Percentiles rank a stretch among this genome's conserved stretches.
Conservation (phyloP, 2,888 invertebrate species). For the Tipula confusa region DNA sequence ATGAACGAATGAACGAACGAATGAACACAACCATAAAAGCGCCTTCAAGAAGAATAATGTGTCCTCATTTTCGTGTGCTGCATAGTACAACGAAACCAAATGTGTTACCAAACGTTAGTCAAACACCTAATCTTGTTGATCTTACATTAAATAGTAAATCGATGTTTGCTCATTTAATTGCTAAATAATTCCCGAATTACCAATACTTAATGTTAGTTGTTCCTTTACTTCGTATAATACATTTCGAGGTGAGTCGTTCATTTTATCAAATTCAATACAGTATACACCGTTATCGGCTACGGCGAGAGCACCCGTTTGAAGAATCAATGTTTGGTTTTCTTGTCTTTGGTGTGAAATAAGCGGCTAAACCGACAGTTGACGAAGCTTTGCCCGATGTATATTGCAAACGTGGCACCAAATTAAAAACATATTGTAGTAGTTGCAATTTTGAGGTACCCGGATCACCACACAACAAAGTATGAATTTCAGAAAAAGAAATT, state of each 20-base stretch:
- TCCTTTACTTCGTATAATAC: slow-evolving; percentile 99
- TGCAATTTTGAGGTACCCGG: slow-evolving; percentile 99
- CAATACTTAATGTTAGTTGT: slow-evolving; percentile 97
- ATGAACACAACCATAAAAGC: too few relatives aligned
- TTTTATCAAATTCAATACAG: slow-evolving; percentile 99
- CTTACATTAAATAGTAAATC: slow-evolving; percentile 91
- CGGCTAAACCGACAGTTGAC: slow-evolving; percentile 96
- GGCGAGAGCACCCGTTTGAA: slow-evolving; percentile 97
- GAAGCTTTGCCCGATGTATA: slow-evolving; percentile 99
- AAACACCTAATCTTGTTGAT: slow-evolving; percentile 92
- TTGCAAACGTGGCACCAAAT: slow-evolving; percentile 93
- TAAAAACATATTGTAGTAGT: slow-evolving; percentile 83
- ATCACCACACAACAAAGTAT: slow-evolving; percentile 95
- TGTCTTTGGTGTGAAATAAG: slow-evolving; percentile 96
- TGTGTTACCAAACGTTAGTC: slow-evolving; percentile 90
- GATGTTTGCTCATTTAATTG: slow-evolving; percentile 97
- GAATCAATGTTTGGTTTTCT: slow-evolving; percentile 90
- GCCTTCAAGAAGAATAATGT: too few relatives aligned
- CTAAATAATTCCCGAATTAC: slow-evolving; percentile 99
- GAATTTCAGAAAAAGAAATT: slow-evolving; percentile 94
- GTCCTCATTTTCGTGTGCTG: slow-evolving; percentile 63
- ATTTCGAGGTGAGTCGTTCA: slow-evolving; percentile 95
- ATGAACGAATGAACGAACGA: too few relatives aligned
- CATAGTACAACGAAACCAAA: slow-evolving; percentile 92
- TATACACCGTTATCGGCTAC: slow-evolving; percentile 98